phyloP scores from a whole-genome alignment of 2,888 invertebrate species.

The Caenorhabditis sinica region DNA sequence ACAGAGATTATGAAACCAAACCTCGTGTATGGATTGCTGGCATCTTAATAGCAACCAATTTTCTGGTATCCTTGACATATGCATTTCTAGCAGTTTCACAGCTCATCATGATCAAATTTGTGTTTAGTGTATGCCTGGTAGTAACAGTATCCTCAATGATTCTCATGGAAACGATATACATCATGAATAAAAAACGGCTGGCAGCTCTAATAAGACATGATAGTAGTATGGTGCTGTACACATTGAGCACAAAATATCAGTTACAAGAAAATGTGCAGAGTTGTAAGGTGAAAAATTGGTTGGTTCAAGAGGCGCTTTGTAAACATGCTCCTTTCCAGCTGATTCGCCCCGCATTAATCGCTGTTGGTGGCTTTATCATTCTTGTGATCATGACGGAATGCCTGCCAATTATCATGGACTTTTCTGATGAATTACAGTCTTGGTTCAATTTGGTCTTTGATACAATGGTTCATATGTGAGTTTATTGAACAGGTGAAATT shows the following conservation, averaged over 20 bases:
- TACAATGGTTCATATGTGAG: slow-evolving; percentile 47
- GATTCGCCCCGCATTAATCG: slow-evolving; percentile 32
- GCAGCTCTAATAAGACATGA: slow-evolving; percentile 19
- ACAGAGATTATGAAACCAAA: slow-evolving; percentile 55
- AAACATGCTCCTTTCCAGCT: slow-evolving; percentile 10
- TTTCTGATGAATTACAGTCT: slow-evolving; percentile 7
- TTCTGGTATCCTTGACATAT: slow-evolving; percentile 16
- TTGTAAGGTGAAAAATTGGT: slow-evolving; percentile 33
- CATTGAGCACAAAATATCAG: slow-evolving; percentile 54
- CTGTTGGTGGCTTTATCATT: slow-evolving; percentile 48
- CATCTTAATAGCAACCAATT: neutral
- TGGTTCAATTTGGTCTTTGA: slow-evolving; percentile 53
- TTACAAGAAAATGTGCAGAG: slow-evolving; percentile 60
- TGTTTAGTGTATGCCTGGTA: slow-evolving; percentile 30
- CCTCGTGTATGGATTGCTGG: slow-evolving; percentile 33
- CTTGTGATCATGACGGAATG: slow-evolving; percentile 50
- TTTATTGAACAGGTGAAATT: neutral
- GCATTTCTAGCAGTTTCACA: slow-evolving; percentile 43
- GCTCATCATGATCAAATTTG: slow-evolving; percentile 31
- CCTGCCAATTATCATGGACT: slow-evolving; percentile 44
- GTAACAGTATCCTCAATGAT: slow-evolving; percentile 26
- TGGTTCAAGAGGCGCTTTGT: neutral
- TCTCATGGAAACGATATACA: slow-evolving; percentile 36
- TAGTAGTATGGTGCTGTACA: slow-evolving; percentile 31
- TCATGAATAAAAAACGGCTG: slow-evolving; percentile 26